These are phyloP conservation scores for Ichneumoninae sp. DNA, from an alignment of 2,888 invertebrate species.

Conservation along the genomic window DNA sequence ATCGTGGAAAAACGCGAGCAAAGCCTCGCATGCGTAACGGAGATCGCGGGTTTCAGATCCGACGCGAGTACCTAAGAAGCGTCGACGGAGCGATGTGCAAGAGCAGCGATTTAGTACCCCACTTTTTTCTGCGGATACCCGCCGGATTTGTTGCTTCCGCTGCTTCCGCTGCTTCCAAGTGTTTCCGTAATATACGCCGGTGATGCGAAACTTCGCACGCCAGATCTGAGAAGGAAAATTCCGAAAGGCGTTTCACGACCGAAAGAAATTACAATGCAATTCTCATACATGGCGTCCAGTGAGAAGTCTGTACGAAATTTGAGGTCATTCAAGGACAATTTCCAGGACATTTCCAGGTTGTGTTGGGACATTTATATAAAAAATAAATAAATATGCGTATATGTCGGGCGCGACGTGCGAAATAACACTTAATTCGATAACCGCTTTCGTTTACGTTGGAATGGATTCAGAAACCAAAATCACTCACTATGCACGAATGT, in stretches of 20 bases:
- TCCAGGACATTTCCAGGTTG: too few species aligned
- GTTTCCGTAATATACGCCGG: background rate
- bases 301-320: too few species aligned
- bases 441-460: too few species aligned
- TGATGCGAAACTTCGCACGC: background rate
- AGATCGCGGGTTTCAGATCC: constrained; percentile 52
- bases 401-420: too few species aligned
- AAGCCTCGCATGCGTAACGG: constrained; percentile 63
- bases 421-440: too few species aligned
- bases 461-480: too few species aligned
- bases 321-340: too few species aligned
- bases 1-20: constrained; percentile 38
- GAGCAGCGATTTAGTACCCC: constrained; percentile 40
- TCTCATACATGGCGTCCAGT: too few species aligned
- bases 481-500: too few species aligned
- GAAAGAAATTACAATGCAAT: background rate
- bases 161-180: background rate
- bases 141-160: background rate
- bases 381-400: too few species aligned
- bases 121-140: constrained; percentile 10
- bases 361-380: too few species aligned
- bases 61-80: constrained; percentile 30
- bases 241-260: background rate
- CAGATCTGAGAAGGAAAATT: background rate
- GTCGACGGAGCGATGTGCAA: constrained; percentile 46